These are phyloP conservation scores for Boloria euphrosyne DNA, from an alignment of 2,888 invertebrate species.

Conservation along the genomic window DNA sequence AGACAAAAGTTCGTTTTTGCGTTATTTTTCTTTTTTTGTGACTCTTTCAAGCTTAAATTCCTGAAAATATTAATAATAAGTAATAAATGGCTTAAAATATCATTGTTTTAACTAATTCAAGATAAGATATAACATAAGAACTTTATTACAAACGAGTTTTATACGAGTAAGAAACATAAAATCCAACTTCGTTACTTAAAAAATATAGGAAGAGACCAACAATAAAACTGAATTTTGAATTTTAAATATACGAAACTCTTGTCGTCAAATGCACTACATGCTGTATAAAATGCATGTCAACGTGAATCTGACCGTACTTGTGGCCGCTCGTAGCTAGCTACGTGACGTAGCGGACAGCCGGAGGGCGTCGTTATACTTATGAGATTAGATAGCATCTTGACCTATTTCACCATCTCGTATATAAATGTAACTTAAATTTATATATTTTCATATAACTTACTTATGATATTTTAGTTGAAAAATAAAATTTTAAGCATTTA, in stretches of 20 bases:
- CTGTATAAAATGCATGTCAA: constrained; percentile 22
- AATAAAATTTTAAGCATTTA: too few relatives aligned
- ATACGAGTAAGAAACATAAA: constrained; percentile 1
- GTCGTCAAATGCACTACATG: constrained; percentile 19
- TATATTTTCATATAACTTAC: not conserved
- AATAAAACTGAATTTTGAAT: constrained; percentile 11
- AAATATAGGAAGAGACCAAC: constrained; percentile 13
- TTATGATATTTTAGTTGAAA: not conserved
- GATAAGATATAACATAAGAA: not conserved
- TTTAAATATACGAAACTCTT: constrained; percentile 14
- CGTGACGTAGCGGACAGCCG: constrained; percentile 41
- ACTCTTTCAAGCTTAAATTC: too few relatives aligned
- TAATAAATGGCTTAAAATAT: too few relatives aligned
- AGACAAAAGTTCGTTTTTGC: too few relatives aligned
- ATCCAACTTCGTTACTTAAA: constrained; percentile 7
- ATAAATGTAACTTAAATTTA: constrained; percentile 7
- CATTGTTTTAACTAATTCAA: not conserved
- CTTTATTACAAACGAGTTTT: too few relatives aligned
- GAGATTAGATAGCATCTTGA: constrained; percentile 43
- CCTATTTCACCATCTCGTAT: constrained; percentile 41
- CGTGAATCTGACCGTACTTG: constrained; percentile 26
- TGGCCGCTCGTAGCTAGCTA: constrained; percentile 20
- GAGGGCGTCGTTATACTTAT: constrained; percentile 45
- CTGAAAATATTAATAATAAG: too few relatives aligned
- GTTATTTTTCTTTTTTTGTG: too few relatives aligned